Conservation (phyloP, 2,113 vertebrate genomes). For the Glareola pratincola region DNA sequence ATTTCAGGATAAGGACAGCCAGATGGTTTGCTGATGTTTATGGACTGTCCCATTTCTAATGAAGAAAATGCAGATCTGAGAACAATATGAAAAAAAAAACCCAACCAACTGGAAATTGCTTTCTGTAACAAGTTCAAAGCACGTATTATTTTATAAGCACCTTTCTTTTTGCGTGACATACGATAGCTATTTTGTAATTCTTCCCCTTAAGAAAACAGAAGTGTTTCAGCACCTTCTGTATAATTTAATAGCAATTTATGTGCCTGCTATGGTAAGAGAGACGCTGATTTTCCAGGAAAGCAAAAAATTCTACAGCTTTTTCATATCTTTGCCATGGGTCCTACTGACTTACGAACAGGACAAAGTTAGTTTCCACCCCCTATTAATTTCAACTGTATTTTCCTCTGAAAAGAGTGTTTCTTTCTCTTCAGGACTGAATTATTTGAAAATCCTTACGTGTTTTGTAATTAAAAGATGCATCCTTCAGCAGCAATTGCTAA, state of each 20-base stretch:
- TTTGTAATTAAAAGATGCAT: not conserved
- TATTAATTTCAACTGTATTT: not conserved
- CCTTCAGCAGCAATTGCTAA: not conserved
- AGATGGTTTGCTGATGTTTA: not conserved
- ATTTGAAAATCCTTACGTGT: not conserved
- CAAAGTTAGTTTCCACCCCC: not conserved
- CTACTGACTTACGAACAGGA: not conserved
- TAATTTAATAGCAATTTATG: not conserved
- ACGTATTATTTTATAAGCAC: not conserved
- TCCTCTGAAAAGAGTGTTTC: not conserved
- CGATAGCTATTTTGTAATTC: not conserved
- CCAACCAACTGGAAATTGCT: not conserved
- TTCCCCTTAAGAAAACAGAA: not conserved
- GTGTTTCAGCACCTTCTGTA: not conserved
- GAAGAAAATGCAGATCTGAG: not conserved
- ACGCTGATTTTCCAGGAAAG: not conserved
- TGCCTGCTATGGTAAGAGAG: not conserved
- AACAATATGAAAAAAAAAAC: not conserved
- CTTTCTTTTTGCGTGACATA: not conserved
- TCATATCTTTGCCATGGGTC: not conserved
- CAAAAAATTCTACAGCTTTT: not conserved
- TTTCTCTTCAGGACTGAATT: not conserved
- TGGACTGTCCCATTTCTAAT: not conserved
- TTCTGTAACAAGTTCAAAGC: not conserved
- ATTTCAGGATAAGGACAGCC: not conserved